These are phyloP conservation scores for Ceraclea dissimilis DNA, from an alignment of 2,888 invertebrate genomes.

Conservation along the genomic window DNA sequence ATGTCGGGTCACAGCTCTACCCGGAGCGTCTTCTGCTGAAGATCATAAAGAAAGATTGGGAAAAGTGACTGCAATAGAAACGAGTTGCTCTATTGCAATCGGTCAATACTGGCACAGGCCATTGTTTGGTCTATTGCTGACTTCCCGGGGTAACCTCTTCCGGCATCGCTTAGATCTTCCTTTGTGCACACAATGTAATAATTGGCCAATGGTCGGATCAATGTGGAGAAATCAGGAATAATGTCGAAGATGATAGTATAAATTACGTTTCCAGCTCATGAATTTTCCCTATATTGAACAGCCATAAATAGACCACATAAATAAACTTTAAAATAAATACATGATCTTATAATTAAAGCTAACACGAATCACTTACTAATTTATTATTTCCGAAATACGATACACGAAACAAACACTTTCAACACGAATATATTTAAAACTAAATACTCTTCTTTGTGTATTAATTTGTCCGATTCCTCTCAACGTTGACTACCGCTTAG, in stretches of 20 bases:
- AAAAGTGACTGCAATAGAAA: neutral
- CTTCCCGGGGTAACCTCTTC: neutral
- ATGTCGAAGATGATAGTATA: neutral
- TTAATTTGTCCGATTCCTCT: too few species aligned
- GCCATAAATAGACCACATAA: too few species aligned
- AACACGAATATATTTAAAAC: too few species aligned
- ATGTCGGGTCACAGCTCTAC: slow-evolving; percentile 1
- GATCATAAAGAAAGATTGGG: slow-evolving; percentile 1
- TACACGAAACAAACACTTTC: too few species aligned
- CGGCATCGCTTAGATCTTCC: neutral
- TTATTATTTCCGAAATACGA: too few species aligned
- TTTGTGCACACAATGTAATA: neutral
- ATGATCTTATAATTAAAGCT: too few species aligned
- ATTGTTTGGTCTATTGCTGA: neutral
- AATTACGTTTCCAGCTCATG: too few species aligned
- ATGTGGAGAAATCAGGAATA: neutral
- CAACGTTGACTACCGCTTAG: too few species aligned
- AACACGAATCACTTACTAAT: too few species aligned
- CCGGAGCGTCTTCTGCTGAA: slow-evolving; percentile 5
- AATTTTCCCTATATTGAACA: too few species aligned
- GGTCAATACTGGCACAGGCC: neutral
- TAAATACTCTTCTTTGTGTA: too few species aligned
- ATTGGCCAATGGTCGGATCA: neutral
- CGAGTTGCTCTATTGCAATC: neutral
- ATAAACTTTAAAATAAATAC: too few species aligned